Evolutionary conservation across 2,888 invertebrate species (phyloP), one percentile per base, ranked within the genome.

Genomic region (Platypus cylindrus): DNA sequence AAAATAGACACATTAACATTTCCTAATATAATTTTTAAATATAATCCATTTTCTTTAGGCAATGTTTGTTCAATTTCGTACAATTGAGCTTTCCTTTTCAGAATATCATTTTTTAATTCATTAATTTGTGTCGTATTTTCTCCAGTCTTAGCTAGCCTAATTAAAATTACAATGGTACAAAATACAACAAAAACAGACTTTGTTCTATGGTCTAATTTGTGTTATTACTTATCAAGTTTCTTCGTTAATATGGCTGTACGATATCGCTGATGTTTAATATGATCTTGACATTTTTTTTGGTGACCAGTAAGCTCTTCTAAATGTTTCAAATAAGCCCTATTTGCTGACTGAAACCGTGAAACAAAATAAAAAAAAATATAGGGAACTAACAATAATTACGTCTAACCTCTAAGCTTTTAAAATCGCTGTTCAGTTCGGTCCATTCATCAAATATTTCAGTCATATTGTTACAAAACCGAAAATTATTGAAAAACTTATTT

Each of bases 1-100:
- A 95, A 69, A 60, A 98, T 87, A 16, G 97, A 97, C 15, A 97
- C 91, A 65, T 97, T 95, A 28, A 98, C 91, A 62, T 89, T 89
- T 48, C 98, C 98, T 41, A 98, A 72, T 60, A 98, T 97, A 54
- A 97, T 90, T 64, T 79, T 78, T 49, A 91, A 68, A 62, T 98
- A 98, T 44, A 78, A 68, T 56, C 94, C 91, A 65, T 91, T 85
- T 58, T 82, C 78, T 60, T 90, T 89, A 9, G 97, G 97, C 50
- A 97, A 66, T 13, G 84, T 82, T 54, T 93, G 85, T 59, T 94
- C 91, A 53, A 97, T 85, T 59, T 94, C 93, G 52, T 81, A 74
- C 31, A 95, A 66, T 60, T 87, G 84, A 22, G 81, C 80, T 62
- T 84, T 81, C 49, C 90, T 72, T 55, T 86, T 82, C 50, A 78